phyloP scores from a whole-genome alignment of 2,888 invertebrate species.

The Drosophila nr. perissopoda region DNA sequence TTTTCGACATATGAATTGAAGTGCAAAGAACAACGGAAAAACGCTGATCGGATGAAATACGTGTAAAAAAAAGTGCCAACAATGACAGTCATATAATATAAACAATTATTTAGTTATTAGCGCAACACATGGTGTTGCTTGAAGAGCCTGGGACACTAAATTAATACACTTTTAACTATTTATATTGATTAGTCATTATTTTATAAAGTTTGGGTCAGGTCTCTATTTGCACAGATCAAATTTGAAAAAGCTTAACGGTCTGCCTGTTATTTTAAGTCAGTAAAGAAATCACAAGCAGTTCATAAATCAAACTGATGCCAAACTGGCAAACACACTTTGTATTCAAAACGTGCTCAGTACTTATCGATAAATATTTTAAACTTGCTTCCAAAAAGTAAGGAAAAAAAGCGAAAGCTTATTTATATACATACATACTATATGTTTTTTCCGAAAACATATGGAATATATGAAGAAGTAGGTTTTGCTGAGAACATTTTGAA shows the following conservation, averaged over 20 bases:
- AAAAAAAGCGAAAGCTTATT: neutral
- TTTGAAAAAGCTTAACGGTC: neutral
- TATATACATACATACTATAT: neutral
- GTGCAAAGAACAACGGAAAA: conserved; percentile 1
- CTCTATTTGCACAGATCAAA: conserved; percentile 24
- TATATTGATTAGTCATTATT: conserved; percentile 6
- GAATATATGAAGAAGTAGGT: neutral
- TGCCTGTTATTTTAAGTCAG: neutral
- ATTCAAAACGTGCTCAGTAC: conserved; percentile 18
- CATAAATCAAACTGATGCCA: conserved; percentile 36
- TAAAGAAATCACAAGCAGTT: neutral
- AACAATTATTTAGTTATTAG: neutral
- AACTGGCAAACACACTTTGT: conserved; percentile 9
- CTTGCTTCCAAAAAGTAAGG: conserved; percentile 14
- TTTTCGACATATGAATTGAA: conserved; percentile 12
- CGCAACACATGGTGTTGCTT: neutral
- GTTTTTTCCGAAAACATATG: neutral
- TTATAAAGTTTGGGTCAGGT: conserved; percentile 1
- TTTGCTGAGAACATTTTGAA: neutral
- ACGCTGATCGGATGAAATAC: neutral
- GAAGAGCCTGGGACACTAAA: neutral
- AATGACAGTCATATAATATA: neutral
- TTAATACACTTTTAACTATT: neutral
- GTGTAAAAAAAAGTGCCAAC: neutral
- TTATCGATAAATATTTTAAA: neutral